Conservation (phyloP, 1,140 invertebrate genomes). For the Musca domestica region DNA sequence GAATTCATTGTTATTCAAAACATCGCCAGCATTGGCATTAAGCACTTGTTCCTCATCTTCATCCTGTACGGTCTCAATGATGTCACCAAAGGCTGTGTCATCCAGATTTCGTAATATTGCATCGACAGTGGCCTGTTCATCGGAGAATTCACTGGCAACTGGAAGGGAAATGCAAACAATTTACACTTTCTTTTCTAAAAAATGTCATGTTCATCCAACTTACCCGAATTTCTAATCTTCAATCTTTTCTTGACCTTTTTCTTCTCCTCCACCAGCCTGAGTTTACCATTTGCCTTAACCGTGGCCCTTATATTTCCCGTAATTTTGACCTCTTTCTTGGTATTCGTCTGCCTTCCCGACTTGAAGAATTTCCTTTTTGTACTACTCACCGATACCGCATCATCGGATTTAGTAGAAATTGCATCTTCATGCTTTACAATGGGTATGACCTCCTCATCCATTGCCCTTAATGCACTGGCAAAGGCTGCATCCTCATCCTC, state of each 20-base stretch:
- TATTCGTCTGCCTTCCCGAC: constrained; percentile 36
- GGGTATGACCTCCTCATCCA: constrained; percentile 41
- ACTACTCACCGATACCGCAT: constrained; percentile 16
- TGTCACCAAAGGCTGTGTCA: constrained; percentile 40
- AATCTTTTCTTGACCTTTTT: constrained; percentile 19
- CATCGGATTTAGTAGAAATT: constrained; percentile 15
- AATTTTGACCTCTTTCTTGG: constrained; percentile 44
- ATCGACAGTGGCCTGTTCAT: constrained; percentile 48
- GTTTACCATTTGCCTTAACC: constrained; percentile 39
- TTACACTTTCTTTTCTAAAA: not conserved
- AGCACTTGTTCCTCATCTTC: not conserved
- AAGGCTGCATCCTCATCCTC: constrained; percentile 29
- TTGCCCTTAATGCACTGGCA: not conserved
- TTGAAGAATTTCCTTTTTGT: constrained; percentile 44
- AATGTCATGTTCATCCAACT: not conserved
- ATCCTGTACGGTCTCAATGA: constrained; percentile 31
- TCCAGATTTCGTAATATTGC: constrained; percentile 45
- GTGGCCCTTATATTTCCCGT: constrained; percentile 45
- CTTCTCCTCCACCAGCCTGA: constrained; percentile 33
- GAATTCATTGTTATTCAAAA: constrained; percentile 3
- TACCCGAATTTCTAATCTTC: constrained; percentile 20
- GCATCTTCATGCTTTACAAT: constrained; percentile 31
- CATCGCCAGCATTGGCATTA: not conserved
- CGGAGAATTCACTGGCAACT: constrained; percentile 38
- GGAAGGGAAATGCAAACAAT: constrained; percentile 25